Evolutionary conservation across 1,140 invertebrate genomes (phyloP).

Genomic region (Drosophila ambigua): DNA sequence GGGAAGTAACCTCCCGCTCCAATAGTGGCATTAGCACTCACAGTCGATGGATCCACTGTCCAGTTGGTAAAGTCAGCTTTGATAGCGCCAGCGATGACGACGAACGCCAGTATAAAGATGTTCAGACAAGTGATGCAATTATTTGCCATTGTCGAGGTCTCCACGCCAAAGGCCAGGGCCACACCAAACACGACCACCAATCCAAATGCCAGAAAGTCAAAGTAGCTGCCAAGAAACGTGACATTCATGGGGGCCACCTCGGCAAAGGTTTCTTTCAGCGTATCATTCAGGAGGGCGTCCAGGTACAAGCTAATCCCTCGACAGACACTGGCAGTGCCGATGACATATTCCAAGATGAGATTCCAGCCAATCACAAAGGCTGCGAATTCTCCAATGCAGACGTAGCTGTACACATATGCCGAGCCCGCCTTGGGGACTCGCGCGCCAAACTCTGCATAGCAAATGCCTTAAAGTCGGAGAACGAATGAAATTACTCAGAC

Average conservation of each 20-base stretch:
- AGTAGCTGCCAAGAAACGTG: conserved; percentile 87
- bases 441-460: conserved; percentile 94
- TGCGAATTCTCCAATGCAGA: conserved; percentile 92
- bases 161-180: conserved; percentile 91
- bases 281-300: conserved; percentile 86
- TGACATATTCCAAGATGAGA: conserved; percentile 95
- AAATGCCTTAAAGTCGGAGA: conserved; percentile 87
- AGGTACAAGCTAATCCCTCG: conserved; percentile 91
- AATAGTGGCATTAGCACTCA: conserved; percentile 27
- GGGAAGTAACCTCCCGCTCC: conserved; percentile 88
- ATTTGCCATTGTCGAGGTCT: conserved; percentile 92
- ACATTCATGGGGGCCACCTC: conserved; percentile 85
- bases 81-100: conserved; percentile 91
- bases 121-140: conserved; percentile 94
- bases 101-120: conserved; percentile 91
- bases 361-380: conserved; percentile 95
- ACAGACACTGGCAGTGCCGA: conserved; percentile 94
- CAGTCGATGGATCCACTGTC: conserved; percentile 41
- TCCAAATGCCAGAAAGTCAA: conserved; percentile 88
- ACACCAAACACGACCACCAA: conserved; percentile 86
- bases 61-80: conserved; percentile 84
- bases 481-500: background rate
- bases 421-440: conserved; percentile 93
- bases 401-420: conserved; percentile 95
- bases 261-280: conserved; percentile 83